A percentile compares a stretch with the other conserved stretches of the same genome.
Conservation (phyloP, 2,888 invertebrate species). For the Orthonevra nobilis region DNA sequence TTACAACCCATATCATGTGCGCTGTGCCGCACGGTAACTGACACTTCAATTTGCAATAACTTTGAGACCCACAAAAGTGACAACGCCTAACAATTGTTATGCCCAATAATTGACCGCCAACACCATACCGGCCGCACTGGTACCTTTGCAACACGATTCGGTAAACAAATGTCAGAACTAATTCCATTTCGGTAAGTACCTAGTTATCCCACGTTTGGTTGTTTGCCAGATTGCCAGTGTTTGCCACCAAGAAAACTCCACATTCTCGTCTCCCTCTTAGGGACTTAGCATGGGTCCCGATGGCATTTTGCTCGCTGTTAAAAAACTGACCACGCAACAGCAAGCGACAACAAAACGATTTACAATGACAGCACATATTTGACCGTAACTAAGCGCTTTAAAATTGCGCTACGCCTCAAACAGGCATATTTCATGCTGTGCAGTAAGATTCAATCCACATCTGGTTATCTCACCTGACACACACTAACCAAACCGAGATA, state of each 20-base stretch:
- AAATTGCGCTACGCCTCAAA: conserved; percentile 17
- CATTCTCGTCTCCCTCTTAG: conserved; percentile 30
- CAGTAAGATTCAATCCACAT: conserved; percentile 50
- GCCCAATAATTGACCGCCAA: conserved; percentile 63
- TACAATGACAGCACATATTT: conserved; percentile 60
- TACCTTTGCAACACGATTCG: conserved; percentile 33
- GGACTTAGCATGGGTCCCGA: conserved; percentile 28
- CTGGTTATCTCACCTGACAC: conserved; percentile 64
- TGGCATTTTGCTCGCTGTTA: conserved; percentile 54
- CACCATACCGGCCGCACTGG: conserved; percentile 3
- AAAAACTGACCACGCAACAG: conserved; percentile 64
- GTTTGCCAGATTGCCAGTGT: conserved; percentile 10
- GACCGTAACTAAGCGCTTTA: conserved; percentile 22
- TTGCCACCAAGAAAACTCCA: conserved; percentile 33
- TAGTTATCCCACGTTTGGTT: conserved; percentile 69
- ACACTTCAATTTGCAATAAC: conserved; percentile 69
- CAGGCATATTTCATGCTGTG: conserved; percentile 8
- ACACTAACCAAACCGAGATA: conserved; percentile 28
- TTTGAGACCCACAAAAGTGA: conserved; percentile 55
- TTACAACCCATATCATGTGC: conserved; percentile 62
- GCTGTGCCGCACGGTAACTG: conserved; percentile 43
- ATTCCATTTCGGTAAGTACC: conserved; percentile 68
- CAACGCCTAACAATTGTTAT: conserved; percentile 64
- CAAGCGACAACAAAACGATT: conserved; percentile 67
- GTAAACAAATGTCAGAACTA: conserved; percentile 67